Evolutionary conservation across 2,888 invertebrate genomes (phyloP), one percentile per base, ranked within the genome.

Genomic region (Odontomyia ornata): DNA sequence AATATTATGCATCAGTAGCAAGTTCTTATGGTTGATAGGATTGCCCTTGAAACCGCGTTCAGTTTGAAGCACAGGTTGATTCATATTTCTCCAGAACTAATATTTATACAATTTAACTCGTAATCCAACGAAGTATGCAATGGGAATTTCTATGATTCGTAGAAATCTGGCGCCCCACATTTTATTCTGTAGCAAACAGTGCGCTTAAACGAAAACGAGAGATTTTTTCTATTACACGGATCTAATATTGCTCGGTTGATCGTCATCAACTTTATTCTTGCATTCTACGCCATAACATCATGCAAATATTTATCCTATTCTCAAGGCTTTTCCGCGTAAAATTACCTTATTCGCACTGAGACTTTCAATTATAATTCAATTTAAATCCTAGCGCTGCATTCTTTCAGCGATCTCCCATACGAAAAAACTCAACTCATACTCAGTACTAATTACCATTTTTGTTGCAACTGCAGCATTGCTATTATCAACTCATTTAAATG

Each of bases 381-480:
- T 52, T 52, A 52, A 52, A 18, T 52, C 52, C 52, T 52, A 52
- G 52, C 52, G n/a, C 4, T 52, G 52, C 18, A 52, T 52, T 52
- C 52, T 52, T 52, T n/a, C 9, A 9, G 9, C 36, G 36, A 36
- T 36, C 15, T 4, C 13, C 7, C 18, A 52, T 9, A 52, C 15
- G 52, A 52, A 15, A 52, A 18, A 52, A 18, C 7, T 4, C 15
- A 9, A 4, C 4, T 9, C 15, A 52, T 15, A 15, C 4, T 15
- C 18, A 60, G 13, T 11, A 18, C 57, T 36, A 36, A 36, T 60
- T 60, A 60, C 57, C 4, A 60, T 21, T 13, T 3, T 23, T n/a
- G 23, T 23, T 60, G 57, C 57, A 60, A 23, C 25, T 60, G 57
- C 25, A n/a, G 57, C 57, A 60, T 60, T 60, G 57, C 57, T 52